Percentiles rank a stretch among this genome's conserved stretches.
Evolutionary conservation across 2,888 invertebrate genomes (phyloP).

Genomic region (Allophyes oxyacanthae): DNA sequence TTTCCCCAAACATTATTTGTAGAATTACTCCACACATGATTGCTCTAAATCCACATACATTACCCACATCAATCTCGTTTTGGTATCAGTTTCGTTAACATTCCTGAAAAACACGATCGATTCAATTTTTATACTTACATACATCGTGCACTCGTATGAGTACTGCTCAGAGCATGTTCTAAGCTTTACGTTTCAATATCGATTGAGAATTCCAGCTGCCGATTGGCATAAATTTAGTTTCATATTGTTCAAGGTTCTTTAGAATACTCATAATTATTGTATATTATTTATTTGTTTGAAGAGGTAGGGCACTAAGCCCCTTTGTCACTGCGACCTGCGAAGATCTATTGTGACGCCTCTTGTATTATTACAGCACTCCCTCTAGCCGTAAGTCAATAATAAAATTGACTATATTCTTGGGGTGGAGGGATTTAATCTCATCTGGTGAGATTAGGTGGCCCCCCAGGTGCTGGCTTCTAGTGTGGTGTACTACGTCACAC

Average conservation of each 20-base stretch:
- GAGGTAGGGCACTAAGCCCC: too few relatives aligned
- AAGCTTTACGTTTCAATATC: constrained; percentile 20
- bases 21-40: constrained; percentile 15
- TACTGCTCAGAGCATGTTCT: constrained; percentile 12
- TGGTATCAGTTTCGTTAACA: constrained; percentile 13
- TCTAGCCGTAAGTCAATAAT: too few relatives aligned
- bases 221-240: constrained; percentile 45
- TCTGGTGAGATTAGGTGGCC: too few relatives aligned
- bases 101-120: constrained; percentile 5
- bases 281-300: too few relatives aligned
- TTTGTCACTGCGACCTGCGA: too few relatives aligned
- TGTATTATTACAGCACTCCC: too few relatives aligned
- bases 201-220: constrained; percentile 27
- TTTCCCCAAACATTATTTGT: constrained; percentile 19
- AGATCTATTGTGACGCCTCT: too few relatives aligned
- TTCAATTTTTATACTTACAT: constrained; percentile 3
- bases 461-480: too few relatives aligned
- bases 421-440: too few relatives aligned
- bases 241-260: constrained; percentile 49
- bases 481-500: too few relatives aligned
- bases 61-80: constrained; percentile 1
- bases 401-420: too few relatives aligned
- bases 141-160: not conserved
- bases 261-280: constrained; percentile 32
- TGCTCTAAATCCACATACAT: constrained; percentile 1